A percentile compares a stretch with the other conserved stretches of the same genome.
These are phyloP conservation scores for Adoxophyes honmai DNA, from an alignment of 1,140 invertebrate genomes.

Conservation along the genomic window DNA sequence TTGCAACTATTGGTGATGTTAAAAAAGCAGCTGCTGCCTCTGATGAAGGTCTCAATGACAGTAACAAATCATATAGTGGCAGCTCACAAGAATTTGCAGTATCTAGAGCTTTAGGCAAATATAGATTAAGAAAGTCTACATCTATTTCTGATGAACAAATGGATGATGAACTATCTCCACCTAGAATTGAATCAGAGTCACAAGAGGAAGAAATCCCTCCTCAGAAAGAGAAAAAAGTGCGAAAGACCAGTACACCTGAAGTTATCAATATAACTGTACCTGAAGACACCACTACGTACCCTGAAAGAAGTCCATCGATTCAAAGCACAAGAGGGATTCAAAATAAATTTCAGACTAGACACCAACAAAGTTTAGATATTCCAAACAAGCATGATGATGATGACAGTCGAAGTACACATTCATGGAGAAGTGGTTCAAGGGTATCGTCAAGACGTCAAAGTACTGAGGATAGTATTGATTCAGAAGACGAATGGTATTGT, in stretches of 20 bases:
- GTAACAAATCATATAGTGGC: conserved; percentile 75
- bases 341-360: conserved; percentile 80
- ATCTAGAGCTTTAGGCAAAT: conserved; percentile 88
- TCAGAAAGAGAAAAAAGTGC: conserved; percentile 51
- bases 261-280: conserved; percentile 54
- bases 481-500: conserved; percentile 95
- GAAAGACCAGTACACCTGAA: conserved; percentile 64
- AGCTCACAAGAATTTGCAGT: conserved; percentile 88
- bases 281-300: conserved; percentile 67
- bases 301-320: conserved; percentile 82
- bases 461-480: conserved; percentile 95
- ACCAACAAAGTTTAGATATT: conserved; percentile 89
- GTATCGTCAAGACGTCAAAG: conserved; percentile 93
- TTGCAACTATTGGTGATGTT: conserved; percentile 85
- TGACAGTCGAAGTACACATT: conserved; percentile 90
- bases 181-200: conserved; percentile 71
- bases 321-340: conserved; percentile 78
- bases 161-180: conserved; percentile 68
- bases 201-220: conserved; percentile 48
- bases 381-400: conserved; percentile 88
- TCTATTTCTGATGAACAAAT: conserved; percentile 82
- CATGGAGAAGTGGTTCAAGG: conserved; percentile 89
- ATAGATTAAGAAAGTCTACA: conserved; percentile 85
- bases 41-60: conserved; percentile 78
- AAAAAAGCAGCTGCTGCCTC: conserved; percentile 79